Conservation (phyloP, 2,888 invertebrate genomes). For the Peribatodes rhomboidaria region DNA sequence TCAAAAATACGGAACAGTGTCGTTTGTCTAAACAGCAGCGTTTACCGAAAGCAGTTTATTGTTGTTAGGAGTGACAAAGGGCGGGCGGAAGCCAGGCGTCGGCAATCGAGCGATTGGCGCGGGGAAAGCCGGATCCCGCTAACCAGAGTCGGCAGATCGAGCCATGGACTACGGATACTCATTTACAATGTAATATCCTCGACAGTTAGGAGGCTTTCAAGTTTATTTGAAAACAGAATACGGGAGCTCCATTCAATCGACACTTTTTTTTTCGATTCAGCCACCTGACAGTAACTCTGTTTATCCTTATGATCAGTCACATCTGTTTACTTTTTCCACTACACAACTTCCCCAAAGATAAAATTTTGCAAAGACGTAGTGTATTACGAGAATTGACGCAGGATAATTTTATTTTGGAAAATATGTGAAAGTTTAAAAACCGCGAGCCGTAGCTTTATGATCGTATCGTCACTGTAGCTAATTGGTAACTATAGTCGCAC, state of each 20-base stretch:
- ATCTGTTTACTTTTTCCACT: not conserved
- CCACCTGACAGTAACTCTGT: not conserved
- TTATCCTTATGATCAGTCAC: not conserved
- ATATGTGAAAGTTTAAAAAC: not conserved
- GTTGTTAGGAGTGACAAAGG: conserved; percentile 67
- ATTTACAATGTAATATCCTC: conserved; percentile 27
- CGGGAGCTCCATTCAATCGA: not conserved
- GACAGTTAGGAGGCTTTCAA: conserved; percentile 17
- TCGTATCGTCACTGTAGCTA: not conserved
- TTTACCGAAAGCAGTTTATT: conserved; percentile 57
- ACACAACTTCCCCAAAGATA: too few relatives aligned
- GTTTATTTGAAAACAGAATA: not conserved
- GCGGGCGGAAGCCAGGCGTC: conserved; percentile 58
- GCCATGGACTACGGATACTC: conserved; percentile 45
- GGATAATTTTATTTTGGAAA: too few relatives aligned
- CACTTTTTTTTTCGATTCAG: not conserved
- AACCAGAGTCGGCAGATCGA: conserved; percentile 39
- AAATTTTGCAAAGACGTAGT: too few relatives aligned
- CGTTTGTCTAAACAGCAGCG: conserved; percentile 46
- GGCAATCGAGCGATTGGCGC: conserved; percentile 59
- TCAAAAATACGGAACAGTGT: conserved; percentile 45
- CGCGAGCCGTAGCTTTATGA: not conserved
- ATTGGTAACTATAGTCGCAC: not conserved
- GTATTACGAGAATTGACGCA: too few relatives aligned
- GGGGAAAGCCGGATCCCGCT: conserved; percentile 70